Conservation (phyloP, 2,113 vertebrate genomes). For the Hippocampus zosterae region DNA sequence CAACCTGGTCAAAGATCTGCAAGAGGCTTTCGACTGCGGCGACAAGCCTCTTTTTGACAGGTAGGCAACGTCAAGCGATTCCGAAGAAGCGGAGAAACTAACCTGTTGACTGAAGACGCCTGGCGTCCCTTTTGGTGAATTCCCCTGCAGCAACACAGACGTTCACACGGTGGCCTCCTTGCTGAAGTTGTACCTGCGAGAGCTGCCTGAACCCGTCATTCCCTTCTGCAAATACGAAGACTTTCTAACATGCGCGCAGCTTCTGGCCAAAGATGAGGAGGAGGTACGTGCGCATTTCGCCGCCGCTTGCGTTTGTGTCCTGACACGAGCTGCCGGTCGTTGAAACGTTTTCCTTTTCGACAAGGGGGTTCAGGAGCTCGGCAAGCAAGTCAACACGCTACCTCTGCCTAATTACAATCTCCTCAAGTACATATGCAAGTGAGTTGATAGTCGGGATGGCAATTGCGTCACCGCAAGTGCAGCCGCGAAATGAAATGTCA, state of each 20-base stretch:
- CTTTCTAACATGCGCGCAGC: slow-evolving; percentile 89
- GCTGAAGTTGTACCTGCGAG: slow-evolving; percentile 90
- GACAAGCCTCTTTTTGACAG: slow-evolving; percentile 93
- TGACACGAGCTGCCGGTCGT: background rate
- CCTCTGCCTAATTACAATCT: slow-evolving; percentile 93
- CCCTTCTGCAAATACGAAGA: slow-evolving; percentile 94
- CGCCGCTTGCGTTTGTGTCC: background rate
- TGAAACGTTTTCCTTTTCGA: slow-evolving; percentile 6
- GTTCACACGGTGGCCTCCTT: slow-evolving; percentile 96
- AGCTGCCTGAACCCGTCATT: slow-evolving; percentile 92
- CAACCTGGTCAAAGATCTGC: slow-evolving; percentile 90
- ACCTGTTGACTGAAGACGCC: background rate
- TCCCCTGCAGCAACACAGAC: slow-evolving; percentile 82
- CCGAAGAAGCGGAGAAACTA: background rate
- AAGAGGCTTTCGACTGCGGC: slow-evolving; percentile 91
- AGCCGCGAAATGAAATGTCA: background rate
- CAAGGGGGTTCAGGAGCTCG: slow-evolving; percentile 88
- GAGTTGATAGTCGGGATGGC: slow-evolving; percentile 46
- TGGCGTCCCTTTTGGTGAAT: background rate
- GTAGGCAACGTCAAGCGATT: slow-evolving; percentile 48
- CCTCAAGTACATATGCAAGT: slow-evolving; percentile 97
- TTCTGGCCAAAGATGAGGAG: slow-evolving; percentile 90
- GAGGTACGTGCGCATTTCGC: slow-evolving; percentile 68
- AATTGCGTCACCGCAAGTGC: background rate
- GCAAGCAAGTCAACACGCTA: slow-evolving; percentile 84